Conservation (phyloP, 2,888 invertebrate species). For the Pedicia rivosa region DNA sequence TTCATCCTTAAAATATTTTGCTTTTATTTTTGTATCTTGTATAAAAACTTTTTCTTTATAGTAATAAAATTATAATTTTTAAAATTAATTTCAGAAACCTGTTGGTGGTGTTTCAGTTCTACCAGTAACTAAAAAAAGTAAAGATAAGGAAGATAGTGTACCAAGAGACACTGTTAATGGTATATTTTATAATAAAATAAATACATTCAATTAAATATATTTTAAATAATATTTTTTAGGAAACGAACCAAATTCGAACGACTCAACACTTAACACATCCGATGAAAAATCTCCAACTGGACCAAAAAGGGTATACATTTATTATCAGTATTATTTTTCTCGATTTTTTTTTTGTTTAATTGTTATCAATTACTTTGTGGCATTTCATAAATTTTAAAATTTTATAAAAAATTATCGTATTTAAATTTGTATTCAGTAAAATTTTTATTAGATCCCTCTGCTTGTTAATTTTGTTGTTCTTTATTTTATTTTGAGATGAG, state of each 20-base stretch:
- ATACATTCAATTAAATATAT: neutral
- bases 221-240: constrained; percentile 23
- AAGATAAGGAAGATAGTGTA: constrained; percentile 41
- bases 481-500: too few relatives aligned
- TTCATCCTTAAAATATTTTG: neutral
- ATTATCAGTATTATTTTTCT: too few relatives aligned
- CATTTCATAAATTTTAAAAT: too few relatives aligned
- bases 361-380: too few relatives aligned
- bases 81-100: constrained; percentile 49
- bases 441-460: too few relatives aligned
- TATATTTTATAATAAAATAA: constrained; percentile 12
- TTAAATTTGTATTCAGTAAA: too few relatives aligned
- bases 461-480: too few relatives aligned
- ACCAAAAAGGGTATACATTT: constrained; percentile 11
- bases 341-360: too few relatives aligned
- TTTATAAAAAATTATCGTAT: too few relatives aligned
- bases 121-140: constrained; percentile 42
- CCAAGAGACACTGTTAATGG: constrained; percentile 31
- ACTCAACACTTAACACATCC: constrained; percentile 27
- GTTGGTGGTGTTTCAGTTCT: constrained; percentile 71
- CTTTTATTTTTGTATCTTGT: neutral
- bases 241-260: constrained; percentile 34
- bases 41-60: neutral
- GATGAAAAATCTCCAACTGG: constrained; percentile 31
- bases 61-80: constrained; percentile 2